Base-by-base conservation (phyloP, 2,797 vertebrate species). In the Myotis pilosus region DNA sequence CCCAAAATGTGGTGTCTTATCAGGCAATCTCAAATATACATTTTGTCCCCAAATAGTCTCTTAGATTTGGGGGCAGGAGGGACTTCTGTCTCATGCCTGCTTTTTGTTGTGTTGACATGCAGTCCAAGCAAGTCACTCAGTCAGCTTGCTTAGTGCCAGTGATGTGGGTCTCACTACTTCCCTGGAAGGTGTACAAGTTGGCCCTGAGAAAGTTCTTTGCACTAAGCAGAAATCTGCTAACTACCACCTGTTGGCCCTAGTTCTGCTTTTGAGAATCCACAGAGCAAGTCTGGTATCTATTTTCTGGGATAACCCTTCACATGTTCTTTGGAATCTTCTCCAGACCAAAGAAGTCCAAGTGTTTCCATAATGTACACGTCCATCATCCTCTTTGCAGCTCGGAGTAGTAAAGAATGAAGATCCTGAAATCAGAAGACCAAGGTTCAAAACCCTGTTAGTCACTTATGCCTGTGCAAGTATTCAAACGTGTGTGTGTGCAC, bases 261-360 rank as follows among this genome's bases (percentile, higher is more conserved):
- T 81, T 92, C 33, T 72, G 38, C 30, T 83, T 81, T 47, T 88
- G 53, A 89, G 62, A 71, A 86, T 76, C 38, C 87, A 90, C 11
- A 86, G 85, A 64, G 19, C 17, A 74, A 71, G 11, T 41, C 88
- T 84, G 17, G 19, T 88, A 23, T 90, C 36, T 82, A 1, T 66
- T 60, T 12, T 8, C 53, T 25, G 28, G 69, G 28, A 22, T 71
- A 69, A 64, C 8, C 11, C 23, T 90, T 55, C 28, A 62, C 15
- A 5, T 36, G 5, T 86, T 93, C 19, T 84, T 49, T 57, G 33
- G 11, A 51, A 38, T 76, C 30, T 71, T 72, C 44, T 81, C 38
- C 49, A 88, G 55, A 91, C 3, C 44, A 74, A 36, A 7, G 19
- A 87, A 78, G n/a, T 66, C 47, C 57, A 84, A 17, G n/a, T 41